Base-by-base conservation (phyloP, 2,888 invertebrate species). In the Marronus borbonicus region DNA sequence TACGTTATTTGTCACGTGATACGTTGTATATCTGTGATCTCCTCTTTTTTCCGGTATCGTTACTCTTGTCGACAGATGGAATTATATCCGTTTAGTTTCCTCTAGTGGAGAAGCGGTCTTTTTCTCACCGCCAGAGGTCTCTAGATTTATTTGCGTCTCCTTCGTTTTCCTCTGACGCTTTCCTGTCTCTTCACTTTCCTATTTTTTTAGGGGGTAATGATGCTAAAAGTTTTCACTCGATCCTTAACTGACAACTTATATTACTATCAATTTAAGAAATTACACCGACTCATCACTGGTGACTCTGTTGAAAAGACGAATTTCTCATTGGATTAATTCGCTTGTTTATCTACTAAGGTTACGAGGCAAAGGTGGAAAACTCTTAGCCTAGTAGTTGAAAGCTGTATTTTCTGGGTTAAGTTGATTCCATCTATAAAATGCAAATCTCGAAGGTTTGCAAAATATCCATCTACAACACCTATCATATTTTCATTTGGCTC, bases 11-110 rank as follows among this genome's bases (percentile, higher is more conserved):
- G 58, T 76, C 74, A 74, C 74, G 62, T 74, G 74, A 62, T 74
- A 58, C 74, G 66, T 66, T 31, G 76, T 52, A 66, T 39, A 50
- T 76, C 68, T 68, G 68, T 17, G 68, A 68, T 68, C 68, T 68
- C 28, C 60, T 24, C 60, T 68, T 55, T 66, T 82, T 82, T 80
- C 81, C 81, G 76, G 50, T 65, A 78, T 78, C 79, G 80, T 82
- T 78, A 77, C 66, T 81, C 82, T 82, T 82, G 81, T 80, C 81
- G 80, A 82, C 81, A 81, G 80, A 81, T 79, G 80, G 83, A 82
- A 82, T 83, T 83, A 83, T 83, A 83, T 83, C 81, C 81, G 79
- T 81, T 80, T 82, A 83, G 83, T 84, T 84, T 84, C 83, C 82
- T 81, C 62, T 74, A 70, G 76, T 78, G 77, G 81, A 79, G 82